Base-by-base conservation (phyloP, 2,797 vertebrate species). In the Gymnodraco acuticeps region DNA sequence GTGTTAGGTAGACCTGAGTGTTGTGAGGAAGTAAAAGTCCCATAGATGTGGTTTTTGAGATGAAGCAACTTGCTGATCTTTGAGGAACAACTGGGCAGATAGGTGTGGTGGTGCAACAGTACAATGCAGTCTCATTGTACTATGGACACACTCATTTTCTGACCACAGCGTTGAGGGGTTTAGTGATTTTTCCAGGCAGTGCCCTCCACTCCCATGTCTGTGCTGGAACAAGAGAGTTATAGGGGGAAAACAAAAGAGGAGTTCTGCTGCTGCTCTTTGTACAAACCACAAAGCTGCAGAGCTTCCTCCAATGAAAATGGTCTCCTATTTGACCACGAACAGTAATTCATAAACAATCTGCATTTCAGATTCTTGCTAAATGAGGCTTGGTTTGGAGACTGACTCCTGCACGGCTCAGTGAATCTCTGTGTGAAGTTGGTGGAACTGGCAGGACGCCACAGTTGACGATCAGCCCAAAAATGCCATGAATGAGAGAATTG, bases 211-310 rank as follows among this genome's bases (percentile, higher is more conserved):
- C 80, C 73, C 62, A 9, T 60, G 80, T 87, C 87, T 81, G 78
- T 61, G 60, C 78, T 83, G 77, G 79, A 85, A 76, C 64, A 41
- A 59, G 69, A 88, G 83, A 88, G 60, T 85, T 89, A 83, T 64
- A 79, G 62, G 70, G 59, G 73, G 77, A 86, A 87, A 89, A 89
- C 78, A 87, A 88, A 88, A 88, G 70, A 71, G 61, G 74, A 73
- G 70, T 74, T 83, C 66, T 64, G 75, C 84, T 87, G 82, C 87
- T 65, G 70, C 84, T 78, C 75, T 86, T 87, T 86, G 81, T 88
- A 67, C 73, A 73, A 91, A 88, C 93, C 91, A 87, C 91, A 82
- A 64, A 77, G 70, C 72, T 84, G 82, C 66, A 91, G 82, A 72
- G 81, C 77, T 77, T 73, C 79, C 74, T 90, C 86, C 83, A 89